Evolutionary conservation across 2,113 vertebrate species (phyloP), one percentile per base, ranked within the genome.

Genomic region (Equus przewalskii): DNA sequence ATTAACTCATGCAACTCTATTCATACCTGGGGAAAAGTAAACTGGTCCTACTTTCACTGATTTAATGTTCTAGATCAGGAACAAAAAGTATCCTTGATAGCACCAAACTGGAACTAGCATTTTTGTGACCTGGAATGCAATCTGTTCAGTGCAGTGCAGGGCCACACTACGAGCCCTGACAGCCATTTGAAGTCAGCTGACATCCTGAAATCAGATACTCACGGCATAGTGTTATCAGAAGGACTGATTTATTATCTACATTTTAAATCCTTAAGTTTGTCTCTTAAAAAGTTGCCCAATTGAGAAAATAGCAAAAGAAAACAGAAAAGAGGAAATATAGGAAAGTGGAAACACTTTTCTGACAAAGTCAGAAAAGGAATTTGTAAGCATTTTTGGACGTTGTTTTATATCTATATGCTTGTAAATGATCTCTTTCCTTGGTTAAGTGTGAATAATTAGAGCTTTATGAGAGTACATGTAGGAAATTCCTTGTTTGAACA

Each of bases 291-390:
- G 51, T 72, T 64, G 49, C 6, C 62, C 65, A 73, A 24, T 33
- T 80, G 81, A 51, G 72, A 84, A 60, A 73, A 84, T 84, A 54
- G 28, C 46, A 62, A 93, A 91, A 64, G 51, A 65, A 62, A 73
- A 73, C 81, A 80, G 36, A 75, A 87, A 75, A 94, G 56, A 75
- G 80, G 54, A 80, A 75, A 73, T 56, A 76, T 12, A 67, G n/a
- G 87, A 85, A 91, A 81, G 10, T 90, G 76, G n/a, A 46, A 62
- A 33, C 22, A 36, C 36, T 82, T 95, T 88, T 21, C 51, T 91
- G 49, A 49, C n/a, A 60, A 81, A 83, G 7, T 79, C 70, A 75
- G n/a, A 88, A 84, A 62, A 67, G 69, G 5, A 67, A n/a, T 5
- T 41, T 87, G 60, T 14, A 36, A 87, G 56, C 12, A 65, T 10